These are phyloP conservation scores for Neotragus moschatus DNA, from an alignment of 2,113 vertebrate genomes.

Conservation along the genomic window DNA sequence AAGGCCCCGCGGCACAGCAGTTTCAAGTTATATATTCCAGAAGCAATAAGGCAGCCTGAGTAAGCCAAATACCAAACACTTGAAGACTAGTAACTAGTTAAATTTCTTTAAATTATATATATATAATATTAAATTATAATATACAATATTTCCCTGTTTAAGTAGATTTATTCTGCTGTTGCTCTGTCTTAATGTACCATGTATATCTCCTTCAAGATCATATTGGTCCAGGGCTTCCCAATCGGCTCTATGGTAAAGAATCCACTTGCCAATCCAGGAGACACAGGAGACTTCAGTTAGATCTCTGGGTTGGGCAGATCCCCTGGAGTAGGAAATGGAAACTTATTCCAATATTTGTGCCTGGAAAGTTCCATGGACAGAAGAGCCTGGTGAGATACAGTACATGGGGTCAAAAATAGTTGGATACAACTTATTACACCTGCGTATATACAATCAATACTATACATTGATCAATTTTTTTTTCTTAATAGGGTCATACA, in stretches of 20 bases:
- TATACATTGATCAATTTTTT: background rate
- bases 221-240: background rate
- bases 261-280: background rate
- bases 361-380: background rate
- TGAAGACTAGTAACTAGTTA: background rate
- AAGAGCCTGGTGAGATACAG: background rate
- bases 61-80: background rate
- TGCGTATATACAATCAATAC: background rate
- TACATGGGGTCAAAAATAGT: background rate
- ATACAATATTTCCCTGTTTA: background rate
- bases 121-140: background rate
- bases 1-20: background rate
- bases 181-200: background rate
- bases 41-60: background rate
- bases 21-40: background rate
- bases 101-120: background rate
- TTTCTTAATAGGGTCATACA: background rate
- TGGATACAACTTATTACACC: background rate
- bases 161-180: background rate
- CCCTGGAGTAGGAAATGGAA: background rate
- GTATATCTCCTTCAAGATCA: background rate
- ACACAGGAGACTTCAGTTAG: background rate
- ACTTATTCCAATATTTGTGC: background rate
- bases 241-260: background rate
- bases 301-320: background rate